phyloP scores from a whole-genome alignment of 2,888 invertebrate genomes.

The Amiota communis region DNA sequence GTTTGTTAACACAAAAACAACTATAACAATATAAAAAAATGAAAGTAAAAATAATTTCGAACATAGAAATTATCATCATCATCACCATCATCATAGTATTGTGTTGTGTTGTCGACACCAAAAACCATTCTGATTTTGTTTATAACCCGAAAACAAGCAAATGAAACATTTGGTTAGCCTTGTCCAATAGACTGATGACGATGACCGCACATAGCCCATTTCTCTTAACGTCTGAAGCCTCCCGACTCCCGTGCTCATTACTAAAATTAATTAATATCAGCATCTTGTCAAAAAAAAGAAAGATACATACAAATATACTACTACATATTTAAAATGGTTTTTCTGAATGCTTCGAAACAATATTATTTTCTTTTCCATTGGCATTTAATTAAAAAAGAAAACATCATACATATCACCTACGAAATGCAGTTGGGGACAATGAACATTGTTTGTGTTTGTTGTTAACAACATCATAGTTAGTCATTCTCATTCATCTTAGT shows the following conservation, averaged over 20 bases:
- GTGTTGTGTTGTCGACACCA: neutral
- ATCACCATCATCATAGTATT: no score
- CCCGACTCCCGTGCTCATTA: neutral
- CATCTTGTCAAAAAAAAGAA: neutral
- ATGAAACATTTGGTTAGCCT: conserved; percentile 18
- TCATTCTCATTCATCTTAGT: no score
- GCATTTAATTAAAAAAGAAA: neutral
- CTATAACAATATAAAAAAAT: no score
- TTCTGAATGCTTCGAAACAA: neutral
- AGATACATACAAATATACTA: neutral
- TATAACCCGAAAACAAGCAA: conserved; percentile 5
- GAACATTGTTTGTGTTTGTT: no score
- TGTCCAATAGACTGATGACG: conserved; percentile 21
- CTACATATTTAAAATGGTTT: conserved; percentile 4
- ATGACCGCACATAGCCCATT: conserved; percentile 4
- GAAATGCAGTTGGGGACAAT: no score
- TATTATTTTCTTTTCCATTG: conserved; percentile 1
- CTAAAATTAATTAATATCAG: conserved; percentile 26
- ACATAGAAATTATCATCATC: neutral
- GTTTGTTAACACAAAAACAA: no score
- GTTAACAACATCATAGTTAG: no score
- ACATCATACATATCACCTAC: no score
- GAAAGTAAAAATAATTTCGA: neutral
- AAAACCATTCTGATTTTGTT: neutral
- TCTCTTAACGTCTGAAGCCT: no score